Conservation (phyloP, 2,113 vertebrate species). For the Aegithalos caudatus region DNA sequence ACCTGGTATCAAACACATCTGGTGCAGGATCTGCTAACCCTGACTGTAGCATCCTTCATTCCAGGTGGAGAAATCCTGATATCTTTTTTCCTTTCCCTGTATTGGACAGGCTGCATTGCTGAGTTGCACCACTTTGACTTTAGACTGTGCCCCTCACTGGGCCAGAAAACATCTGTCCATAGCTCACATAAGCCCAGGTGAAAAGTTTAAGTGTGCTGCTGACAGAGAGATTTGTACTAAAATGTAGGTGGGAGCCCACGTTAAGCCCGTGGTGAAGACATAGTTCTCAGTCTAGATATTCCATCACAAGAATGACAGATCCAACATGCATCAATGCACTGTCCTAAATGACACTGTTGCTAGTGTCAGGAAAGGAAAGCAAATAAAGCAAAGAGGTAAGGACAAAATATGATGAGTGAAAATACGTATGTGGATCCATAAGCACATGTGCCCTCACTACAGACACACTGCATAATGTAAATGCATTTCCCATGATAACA, state of each 20-base stretch:
- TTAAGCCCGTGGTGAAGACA: neutral
- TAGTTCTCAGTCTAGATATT: neutral
- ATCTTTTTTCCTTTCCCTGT: neutral
- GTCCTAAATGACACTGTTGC: neutral
- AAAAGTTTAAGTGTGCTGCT: neutral
- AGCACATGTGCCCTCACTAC: neutral
- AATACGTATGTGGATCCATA: neutral
- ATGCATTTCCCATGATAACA: neutral
- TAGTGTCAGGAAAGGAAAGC: neutral
- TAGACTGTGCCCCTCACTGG: neutral
- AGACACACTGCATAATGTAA: fast-evolving
- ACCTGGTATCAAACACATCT: neutral
- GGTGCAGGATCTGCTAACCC: neutral
- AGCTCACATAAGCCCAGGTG: neutral
- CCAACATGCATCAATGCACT: neutral
- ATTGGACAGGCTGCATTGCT: neutral
- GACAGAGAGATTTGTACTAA: neutral
- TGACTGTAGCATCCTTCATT: fast-evolving
- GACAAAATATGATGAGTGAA: neutral
- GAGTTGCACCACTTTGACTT: neutral
- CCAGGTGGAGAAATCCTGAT: fast-evolving
- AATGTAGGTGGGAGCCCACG: neutral
- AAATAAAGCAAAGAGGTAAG: neutral
- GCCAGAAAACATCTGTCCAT: neutral
- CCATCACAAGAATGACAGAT: neutral